Evolutionary conservation across 2,113 vertebrate species (phyloP).

Genomic region (Toxostoma redivivum): DNA sequence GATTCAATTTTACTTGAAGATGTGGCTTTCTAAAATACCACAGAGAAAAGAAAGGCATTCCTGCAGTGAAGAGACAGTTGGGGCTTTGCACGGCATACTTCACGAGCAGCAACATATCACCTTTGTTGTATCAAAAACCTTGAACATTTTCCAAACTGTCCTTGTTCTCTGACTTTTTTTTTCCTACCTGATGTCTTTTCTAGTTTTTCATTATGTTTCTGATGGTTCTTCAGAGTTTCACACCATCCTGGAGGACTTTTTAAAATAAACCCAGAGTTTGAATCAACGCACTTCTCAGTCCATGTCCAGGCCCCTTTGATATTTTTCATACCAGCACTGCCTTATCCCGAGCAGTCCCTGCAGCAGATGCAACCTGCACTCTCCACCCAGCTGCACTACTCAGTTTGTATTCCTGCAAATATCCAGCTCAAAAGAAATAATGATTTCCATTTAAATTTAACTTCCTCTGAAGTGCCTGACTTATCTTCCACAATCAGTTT

Average conservation of each 20-base stretch:
- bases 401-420: not conserved
- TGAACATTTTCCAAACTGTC: not conserved
- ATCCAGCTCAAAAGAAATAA: not conserved
- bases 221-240: not conserved
- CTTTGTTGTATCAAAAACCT: not conserved
- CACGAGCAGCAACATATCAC: not conserved
- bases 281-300: not conserved
- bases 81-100: not conserved
- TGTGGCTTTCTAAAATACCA: not conserved
- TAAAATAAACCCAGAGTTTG: not conserved
- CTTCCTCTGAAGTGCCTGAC: not conserved
- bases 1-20: not conserved
- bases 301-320: not conserved
- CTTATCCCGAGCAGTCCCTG: not conserved
- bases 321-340: not conserved
- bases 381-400: not conserved
- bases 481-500: not conserved
- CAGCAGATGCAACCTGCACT: not conserved
- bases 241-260: not conserved
- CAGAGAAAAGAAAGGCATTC: not conserved
- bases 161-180: not conserved
- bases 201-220: not conserved
- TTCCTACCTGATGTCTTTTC: not conserved
- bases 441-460: not conserved
- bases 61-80: not conserved